Conservation (phyloP, 2,113 vertebrate genomes). For the Onychostoma macrolepis region DNA sequence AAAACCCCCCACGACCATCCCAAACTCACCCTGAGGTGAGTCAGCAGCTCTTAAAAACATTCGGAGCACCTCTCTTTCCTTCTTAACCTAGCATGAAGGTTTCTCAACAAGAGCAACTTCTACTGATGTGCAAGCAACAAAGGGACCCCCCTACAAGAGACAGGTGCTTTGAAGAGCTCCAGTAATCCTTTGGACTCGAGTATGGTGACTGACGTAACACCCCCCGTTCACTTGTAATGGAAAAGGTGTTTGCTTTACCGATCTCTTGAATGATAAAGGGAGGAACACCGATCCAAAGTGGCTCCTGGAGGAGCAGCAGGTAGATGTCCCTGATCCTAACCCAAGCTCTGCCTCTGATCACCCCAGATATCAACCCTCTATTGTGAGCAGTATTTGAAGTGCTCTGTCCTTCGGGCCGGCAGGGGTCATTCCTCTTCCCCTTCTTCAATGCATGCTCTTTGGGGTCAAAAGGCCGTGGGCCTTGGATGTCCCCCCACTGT, state of each 20-base stretch:
- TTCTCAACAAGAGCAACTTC: background rate
- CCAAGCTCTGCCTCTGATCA: conserved; percentile 37
- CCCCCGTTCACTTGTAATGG: conserved; percentile 45
- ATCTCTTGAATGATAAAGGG: conserved; percentile 52
- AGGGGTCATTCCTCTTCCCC: conserved; percentile 83
- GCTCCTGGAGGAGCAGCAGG: conserved; percentile 19
- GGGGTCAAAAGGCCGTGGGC: conserved; percentile 86
- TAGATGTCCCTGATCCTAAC: conserved; percentile 40
- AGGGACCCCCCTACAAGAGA: conserved; percentile 28
- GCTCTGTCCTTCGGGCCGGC: conserved; percentile 60
- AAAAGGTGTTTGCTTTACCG: conserved; percentile 52
- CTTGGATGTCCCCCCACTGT: conserved; percentile 57
- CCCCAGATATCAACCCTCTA: conserved; percentile 48
- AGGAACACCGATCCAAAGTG: conserved; percentile 37
- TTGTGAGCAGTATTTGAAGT: conserved; percentile 67
- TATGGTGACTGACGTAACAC: conserved; percentile 39
- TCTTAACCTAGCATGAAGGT: background rate
- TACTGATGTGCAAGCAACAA: conserved; percentile 25
- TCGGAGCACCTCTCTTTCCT: background rate
- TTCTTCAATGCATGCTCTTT: conserved; percentile 85
- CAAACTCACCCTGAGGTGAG: conserved; percentile 1
- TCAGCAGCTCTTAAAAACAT: background rate
- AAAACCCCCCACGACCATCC: conserved; percentile 9
- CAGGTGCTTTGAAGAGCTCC: conserved; percentile 53
- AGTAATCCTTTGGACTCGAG: conserved; percentile 28